Evolutionary conservation across 2,888 invertebrate genomes (phyloP), one percentile per base, ranked within the genome.

Genomic region (Caenorhabditis sulstoni): DNA sequence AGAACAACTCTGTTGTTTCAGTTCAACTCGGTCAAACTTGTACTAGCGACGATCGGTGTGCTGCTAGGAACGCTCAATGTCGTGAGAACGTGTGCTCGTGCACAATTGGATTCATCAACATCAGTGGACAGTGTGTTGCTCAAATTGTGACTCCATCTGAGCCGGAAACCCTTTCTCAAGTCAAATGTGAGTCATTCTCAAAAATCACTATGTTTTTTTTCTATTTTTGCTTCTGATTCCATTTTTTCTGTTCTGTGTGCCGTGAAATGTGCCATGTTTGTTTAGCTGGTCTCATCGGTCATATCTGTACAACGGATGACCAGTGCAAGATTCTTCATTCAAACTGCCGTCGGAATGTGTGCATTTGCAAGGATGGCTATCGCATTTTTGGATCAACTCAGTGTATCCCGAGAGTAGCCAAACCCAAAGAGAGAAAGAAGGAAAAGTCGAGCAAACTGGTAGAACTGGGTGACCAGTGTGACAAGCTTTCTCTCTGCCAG

Each of bases 371-470:
- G 5, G 58, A 62, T 14, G 85, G 85, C 47, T 85, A 76, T 71
- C 35, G 85, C 39, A 80, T 85, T 23, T 86, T 85, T 55, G 86
- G 85, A n/a, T 81, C 81, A 0, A 86, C 85, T 11, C 86, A 86
- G 64, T 86, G 86, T 57, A 86, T 86, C 39, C 80, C 70, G 41
- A 47, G 66, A 66, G 70, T 70, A 47, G 61, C 74, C 11, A 74
- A 61, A 23, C 58, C 68, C 0, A 75, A 79, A 44, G 65, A 68
- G 20, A 65, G 39, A 12, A 81, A 61, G 53, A 47, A 22, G 1
- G 59, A 65, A 11, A 65, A 59, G 37, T 45, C 66, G 12, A 80
- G 68, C 44, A 64, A 71, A 11, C 50, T 79, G 18, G 80, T 80
- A 5, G 64, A 81, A 16, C 78, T 81, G 3, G 83, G 83, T 7